Base-by-base conservation (phyloP, 2,797 vertebrate genomes). In the Pyrocephalus nanus region DNA sequence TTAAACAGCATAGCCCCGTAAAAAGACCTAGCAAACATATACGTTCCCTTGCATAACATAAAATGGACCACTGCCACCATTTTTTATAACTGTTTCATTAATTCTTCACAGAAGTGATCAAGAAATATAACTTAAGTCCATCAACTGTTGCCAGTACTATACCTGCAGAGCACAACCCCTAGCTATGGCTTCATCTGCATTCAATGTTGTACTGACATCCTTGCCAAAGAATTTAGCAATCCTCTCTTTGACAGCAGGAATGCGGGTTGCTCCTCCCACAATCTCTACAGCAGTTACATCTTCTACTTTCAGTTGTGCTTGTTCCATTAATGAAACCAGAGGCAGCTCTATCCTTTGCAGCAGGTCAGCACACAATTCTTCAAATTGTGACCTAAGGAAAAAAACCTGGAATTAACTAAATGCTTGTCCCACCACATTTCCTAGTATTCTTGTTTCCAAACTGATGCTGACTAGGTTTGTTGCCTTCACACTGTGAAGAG, bases 161-260 rank as follows among this genome's bases (percentile, higher is more conserved):
- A 98, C 98, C 98, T 98, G 98, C 25, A 98, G 84, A 2, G 98
- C 97, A 64, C 98, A 98, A 12, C 98, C 98, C 85, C 98, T 97
- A 72, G 98, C 98, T 55, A 98, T 98, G 2, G 98, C 98, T 96
- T 98, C 98, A 83, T 98, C 98, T 12, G 98, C 98, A 71, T 98
- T 98, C 65, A 98, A 94, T 2, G 98, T 98, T 19, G 98, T 98
- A 90, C 98, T 98, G 51, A 98, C 79, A 80, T 98, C 98, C 76
- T 98, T 98, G 60, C 97, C 97, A 88, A 98, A 98, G 94, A 98
- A 98, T 40, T 96, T 98, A 50, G 97, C 95, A 76, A 98, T 98
- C 88, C 90, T 98, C 64, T 98, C 98, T 86, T 98, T 98, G 67
- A 98, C 98, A 45, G 98, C 98, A 79, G 98, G 98, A 86, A 98